Base-by-base conservation (phyloP, 2,113 vertebrate genomes). In the Petromus typicus region DNA sequence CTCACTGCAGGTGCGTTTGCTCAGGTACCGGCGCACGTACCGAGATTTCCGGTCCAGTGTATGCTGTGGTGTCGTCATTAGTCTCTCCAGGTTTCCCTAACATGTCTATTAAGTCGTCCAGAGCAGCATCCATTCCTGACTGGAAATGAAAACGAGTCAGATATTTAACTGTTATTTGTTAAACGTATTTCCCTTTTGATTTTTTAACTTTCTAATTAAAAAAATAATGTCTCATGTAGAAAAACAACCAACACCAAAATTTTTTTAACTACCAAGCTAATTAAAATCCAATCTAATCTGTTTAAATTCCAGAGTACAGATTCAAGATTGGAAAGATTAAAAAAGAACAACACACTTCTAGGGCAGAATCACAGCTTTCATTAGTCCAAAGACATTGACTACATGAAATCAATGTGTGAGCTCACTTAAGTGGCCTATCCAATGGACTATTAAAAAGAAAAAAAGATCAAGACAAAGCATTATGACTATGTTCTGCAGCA, bases 31-130 rank as follows among this genome's bases (percentile, higher is more conserved):
- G 82, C 71, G 78, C 57, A 94, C 92, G 32, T 98, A 99, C 99
- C 90, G 2, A 97, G 91, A 99, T 84, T 90, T 97, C 98, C 0
- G 98, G 98, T 56, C 98, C 98, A 79, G 97, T 97, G 66, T 98
- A 98, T 25, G 93, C 23, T 61, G 98, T 96, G 94, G 84, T 87
- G 32, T 98, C 25, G 54, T 98, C 97, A 1, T 91, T 71, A 12
- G 96, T 92, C 79, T 97, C 97, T 91, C 98, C 98, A 93, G 96
- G 97, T 90, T 76, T 95, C 83, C 97, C 98, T 17, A 99, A 97
- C 5, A 97, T 98, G 73, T 98, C 98, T 97, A 98, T 96, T 43
- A 99, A 91, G 90, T 97, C 98, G 56, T 99, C 98, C 79, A 99
- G 97, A 25, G 98, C 99, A 17, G 97, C 92, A 95, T 98, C 97